Evolutionary conservation across 2,113 vertebrate species (phyloP).

Genomic region (Callithrix jacchus): DNA sequence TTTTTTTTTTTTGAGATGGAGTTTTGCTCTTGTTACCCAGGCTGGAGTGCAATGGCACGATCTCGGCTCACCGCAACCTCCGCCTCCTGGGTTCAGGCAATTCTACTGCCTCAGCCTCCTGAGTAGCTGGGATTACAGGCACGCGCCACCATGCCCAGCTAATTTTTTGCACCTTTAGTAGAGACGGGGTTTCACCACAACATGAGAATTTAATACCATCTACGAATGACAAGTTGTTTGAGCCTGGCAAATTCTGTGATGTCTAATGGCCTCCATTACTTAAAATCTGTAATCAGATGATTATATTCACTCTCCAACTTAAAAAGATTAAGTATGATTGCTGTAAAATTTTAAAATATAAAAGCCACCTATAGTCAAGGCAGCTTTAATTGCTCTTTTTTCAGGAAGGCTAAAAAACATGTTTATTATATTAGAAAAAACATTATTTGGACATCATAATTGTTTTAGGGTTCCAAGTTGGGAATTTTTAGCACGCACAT

Average conservation of each 20-base stretch:
- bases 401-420: neutral
- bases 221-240: neutral
- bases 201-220: slow-evolving; percentile 12
- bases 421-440: slow-evolving; percentile 1
- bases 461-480: neutral
- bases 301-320: slow-evolving; percentile 27
- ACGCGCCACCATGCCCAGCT: too few relatives aligned
- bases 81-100: too few relatives aligned
- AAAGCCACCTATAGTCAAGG: slow-evolving; percentile 33
- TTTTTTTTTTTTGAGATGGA: too few relatives aligned
- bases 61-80: too few relatives aligned
- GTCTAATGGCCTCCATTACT: slow-evolving; percentile 1
- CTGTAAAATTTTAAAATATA: slow-evolving; percentile 47
- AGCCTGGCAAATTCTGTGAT: neutral
- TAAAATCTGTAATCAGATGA: slow-evolving; percentile 29
- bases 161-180: too few relatives aligned
- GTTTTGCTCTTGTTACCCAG: too few relatives aligned
- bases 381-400: slow-evolving; percentile 7
- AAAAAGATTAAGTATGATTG: slow-evolving; percentile 40
- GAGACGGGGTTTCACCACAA: too few relatives aligned
- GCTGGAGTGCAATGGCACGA: too few relatives aligned
- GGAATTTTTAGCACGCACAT: slow-evolving; percentile 23
- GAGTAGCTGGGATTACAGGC: too few relatives aligned
- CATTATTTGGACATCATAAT: slow-evolving; percentile 14
- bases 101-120: too few relatives aligned